A percentile compares a stretch with the other conserved stretches of the same genome.
phyloP scores from a whole-genome alignment of 2,888 invertebrate species.

The Trichacis sp. region DNA sequence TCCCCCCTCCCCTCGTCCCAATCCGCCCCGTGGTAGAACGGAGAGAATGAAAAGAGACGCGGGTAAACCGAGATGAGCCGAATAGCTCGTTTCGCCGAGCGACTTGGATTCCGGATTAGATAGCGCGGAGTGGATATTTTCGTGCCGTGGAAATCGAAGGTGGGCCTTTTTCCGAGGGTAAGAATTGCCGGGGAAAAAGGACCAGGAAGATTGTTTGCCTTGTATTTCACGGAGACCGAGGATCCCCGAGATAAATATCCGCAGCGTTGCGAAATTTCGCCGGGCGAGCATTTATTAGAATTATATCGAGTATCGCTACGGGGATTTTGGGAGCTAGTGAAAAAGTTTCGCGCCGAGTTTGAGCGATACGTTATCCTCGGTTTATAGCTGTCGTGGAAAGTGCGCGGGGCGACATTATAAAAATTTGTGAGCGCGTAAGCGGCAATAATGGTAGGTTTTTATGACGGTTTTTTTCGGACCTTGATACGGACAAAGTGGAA shows the following conservation, averaged over 20 bases:
- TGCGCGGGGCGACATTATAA: background rate
- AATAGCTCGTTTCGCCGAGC: background rate
- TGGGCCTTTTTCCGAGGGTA: no score
- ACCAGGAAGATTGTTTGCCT: background rate
- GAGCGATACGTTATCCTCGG: background rate
- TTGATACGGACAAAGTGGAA: no score
- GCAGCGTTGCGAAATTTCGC: no score
- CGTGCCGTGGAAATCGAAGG: background rate
- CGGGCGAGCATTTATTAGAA: no score
- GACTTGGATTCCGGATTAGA: constrained; percentile 1
- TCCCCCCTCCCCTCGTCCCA: background rate
- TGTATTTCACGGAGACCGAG: no score
- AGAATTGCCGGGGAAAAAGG: background rate
- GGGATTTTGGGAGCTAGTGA: background rate
- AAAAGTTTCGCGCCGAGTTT: background rate
- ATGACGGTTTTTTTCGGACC: no score
- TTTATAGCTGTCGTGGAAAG: background rate
- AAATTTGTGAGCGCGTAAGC: background rate
- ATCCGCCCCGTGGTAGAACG: no score
- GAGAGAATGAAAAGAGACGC: constrained; percentile 16
- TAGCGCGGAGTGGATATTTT: background rate
- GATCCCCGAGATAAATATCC: no score
- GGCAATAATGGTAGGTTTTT: no score
- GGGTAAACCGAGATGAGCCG: background rate
- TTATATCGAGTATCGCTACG: no score